Evolutionary conservation across 2,797 vertebrate genomes (phyloP).

Genomic region (Holocentrus rufus): DNA sequence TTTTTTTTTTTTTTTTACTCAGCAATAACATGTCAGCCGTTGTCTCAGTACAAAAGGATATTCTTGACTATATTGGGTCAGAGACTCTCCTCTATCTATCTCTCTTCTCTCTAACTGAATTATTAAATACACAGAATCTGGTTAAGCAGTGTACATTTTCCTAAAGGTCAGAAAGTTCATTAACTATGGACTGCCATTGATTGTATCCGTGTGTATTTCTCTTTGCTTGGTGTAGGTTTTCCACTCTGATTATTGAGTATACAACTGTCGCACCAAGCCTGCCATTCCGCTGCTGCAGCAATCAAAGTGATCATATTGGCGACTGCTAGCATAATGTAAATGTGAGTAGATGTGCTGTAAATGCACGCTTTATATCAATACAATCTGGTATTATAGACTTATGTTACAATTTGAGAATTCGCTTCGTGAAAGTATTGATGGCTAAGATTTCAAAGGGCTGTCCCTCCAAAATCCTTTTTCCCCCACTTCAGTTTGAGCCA

Average conservation of each 20-base stretch:
- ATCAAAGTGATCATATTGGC: background rate
- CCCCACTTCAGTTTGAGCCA: constrained; percentile 13
- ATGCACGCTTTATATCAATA: background rate
- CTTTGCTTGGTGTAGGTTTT: constrained; percentile 62
- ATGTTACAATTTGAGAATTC: constrained; percentile 10
- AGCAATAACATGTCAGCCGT: constrained; percentile 79
- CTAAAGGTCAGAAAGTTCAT: constrained; percentile 88
- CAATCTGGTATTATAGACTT: background rate
- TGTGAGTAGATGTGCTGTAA: background rate
- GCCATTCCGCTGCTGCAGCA: constrained; percentile 1
- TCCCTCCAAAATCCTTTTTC: background rate
- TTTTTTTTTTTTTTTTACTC: constrained; percentile 74
- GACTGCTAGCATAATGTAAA: background rate
- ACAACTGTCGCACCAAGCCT: constrained; percentile 26
- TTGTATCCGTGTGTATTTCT: constrained; percentile 75
- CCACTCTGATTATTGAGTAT: constrained; percentile 52
- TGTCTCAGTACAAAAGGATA: constrained; percentile 80
- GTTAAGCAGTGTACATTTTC: constrained; percentile 84
- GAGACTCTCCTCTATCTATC: constrained; percentile 73
- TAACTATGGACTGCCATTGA: constrained; percentile 84
- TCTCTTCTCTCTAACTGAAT: constrained; percentile 84
- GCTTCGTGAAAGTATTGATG: constrained; percentile 27
- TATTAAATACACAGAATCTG: constrained; percentile 87
- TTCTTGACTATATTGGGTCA: constrained; percentile 78
- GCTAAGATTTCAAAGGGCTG: constrained; percentile 39